A percentile compares a stretch with the other conserved stretches of the same genome.
Evolutionary conservation across 1,140 invertebrate species (phyloP).

Genomic region (Pseudomyrmex dendroicus): DNA sequence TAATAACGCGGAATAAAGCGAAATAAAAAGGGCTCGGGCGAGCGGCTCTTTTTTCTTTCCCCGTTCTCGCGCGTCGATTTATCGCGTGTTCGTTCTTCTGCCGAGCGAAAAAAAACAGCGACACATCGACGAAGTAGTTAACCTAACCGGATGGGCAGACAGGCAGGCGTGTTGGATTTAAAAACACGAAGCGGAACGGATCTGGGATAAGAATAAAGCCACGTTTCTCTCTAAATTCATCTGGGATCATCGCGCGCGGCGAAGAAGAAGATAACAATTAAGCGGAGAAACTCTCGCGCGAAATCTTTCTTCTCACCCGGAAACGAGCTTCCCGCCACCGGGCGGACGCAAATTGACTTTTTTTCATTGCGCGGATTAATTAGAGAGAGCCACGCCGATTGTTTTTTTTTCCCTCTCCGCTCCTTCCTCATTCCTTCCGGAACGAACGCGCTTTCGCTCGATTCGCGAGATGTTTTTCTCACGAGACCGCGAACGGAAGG

Average conservation of each 20-base stretch:
- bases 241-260: constrained; percentile 19
- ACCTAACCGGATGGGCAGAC: neutral
- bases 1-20: constrained; percentile 55
- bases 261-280: constrained; percentile 53
- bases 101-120: constrained; percentile 28
- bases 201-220: constrained; percentile 8
- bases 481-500: constrained; percentile 12
- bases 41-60: neutral
- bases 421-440: neutral
- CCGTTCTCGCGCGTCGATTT: constrained; percentile 8
- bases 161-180: neutral
- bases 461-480: neutral
- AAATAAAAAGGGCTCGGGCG: constrained; percentile 30
- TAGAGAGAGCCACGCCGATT: constrained; percentile 38
- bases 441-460: neutral
- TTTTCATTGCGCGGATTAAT: constrained; percentile 55
- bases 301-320: neutral
- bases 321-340: neutral
- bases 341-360: constrained; percentile 49
- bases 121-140: neutral
- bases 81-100: constrained; percentile 10
- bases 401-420: neutral
- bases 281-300: constrained; percentile 14
- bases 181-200: constrained; percentile 3
- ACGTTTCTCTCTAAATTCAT: constrained; percentile 9